Evolutionary conservation across 2,113 vertebrate species (phyloP), one percentile per base, ranked within the genome.

Genomic region (Zapornia atra): DNA sequence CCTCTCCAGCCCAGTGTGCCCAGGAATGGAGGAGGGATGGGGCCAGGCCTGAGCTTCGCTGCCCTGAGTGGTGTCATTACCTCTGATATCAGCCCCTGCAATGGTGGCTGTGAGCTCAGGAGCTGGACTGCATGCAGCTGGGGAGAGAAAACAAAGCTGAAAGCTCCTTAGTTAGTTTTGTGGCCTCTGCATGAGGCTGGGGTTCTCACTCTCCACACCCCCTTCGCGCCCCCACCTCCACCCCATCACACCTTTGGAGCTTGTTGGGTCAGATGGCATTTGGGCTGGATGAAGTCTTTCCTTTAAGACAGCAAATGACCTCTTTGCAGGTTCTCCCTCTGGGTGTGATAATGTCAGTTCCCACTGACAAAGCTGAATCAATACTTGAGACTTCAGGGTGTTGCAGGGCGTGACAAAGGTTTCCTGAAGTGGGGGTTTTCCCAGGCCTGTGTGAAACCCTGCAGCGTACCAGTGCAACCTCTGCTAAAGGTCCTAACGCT

Each of bases 31-130:
- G 56, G 48, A 86, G 15, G 46, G 34, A 38, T 84, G 56, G 65
- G 64, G 26, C 40, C 48, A 80, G 44, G 17, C 75, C 60, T 66
- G 56, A 60, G 29, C 53, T 72, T 77, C 73, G 24, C 33, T 87
- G 61, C 70, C 0, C 0, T 36, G 66, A 57, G 68, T 3, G 12
- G 14, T 76, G 46, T 53, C 50, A 16, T 77, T 90, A 54, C 16
- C 57, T 44, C 59, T 83, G 72, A 22, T 0, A 1, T 53, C 57
- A 82, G 42, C 26, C 71, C 34, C 63, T 71, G 6, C 31, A n/a
- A 21, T 0, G 0, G 50, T 0, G 0, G 75, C 57, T 44, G 18
- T 77, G 82, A 56, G 63, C 59, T 82, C 53, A 44, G 71, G 44
- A 66, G 70, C 46, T 3, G 0, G 54, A 34, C 80, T 82, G 36